Conservation (phyloP, 2,113 vertebrate genomes). For the Nothocercus julius region DNA sequence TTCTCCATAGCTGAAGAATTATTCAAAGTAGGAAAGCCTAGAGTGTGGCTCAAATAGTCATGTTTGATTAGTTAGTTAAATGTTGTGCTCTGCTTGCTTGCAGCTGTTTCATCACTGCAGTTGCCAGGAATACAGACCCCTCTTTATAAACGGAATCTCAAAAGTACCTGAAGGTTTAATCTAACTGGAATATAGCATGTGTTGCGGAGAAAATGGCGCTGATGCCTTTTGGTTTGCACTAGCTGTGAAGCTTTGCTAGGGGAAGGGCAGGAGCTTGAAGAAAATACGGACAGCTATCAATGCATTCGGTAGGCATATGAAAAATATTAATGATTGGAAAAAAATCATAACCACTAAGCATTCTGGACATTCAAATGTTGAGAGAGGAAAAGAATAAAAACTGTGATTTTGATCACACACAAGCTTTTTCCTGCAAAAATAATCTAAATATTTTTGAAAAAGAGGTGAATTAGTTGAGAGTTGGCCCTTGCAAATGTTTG, state of each 20-base stretch:
- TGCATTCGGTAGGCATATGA: background rate
- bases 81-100: background rate
- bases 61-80: background rate
- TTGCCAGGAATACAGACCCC: background rate
- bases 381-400: background rate
- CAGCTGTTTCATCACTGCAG: background rate
- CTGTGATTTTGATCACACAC: background rate
- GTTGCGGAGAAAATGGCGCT: background rate
- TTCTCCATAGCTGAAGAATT: background rate
- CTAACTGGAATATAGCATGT: background rate
- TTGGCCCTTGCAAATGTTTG: background rate
- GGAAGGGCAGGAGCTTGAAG: background rate
- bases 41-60: background rate
- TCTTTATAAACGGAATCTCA: conserved; percentile 22
- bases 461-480: background rate
- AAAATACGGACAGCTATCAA: background rate
- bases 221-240: background rate
- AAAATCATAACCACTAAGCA: background rate
- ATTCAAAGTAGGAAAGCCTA: background rate
- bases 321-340: background rate
- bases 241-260: background rate
- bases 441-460: background rate
- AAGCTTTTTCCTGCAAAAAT: background rate
- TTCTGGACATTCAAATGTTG: background rate
- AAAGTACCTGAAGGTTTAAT: conserved; percentile 17